Evolutionary conservation across 2,888 invertebrate species (phyloP), one percentile per base, ranked within the genome.

Genomic region (Noctua janthina): DNA sequence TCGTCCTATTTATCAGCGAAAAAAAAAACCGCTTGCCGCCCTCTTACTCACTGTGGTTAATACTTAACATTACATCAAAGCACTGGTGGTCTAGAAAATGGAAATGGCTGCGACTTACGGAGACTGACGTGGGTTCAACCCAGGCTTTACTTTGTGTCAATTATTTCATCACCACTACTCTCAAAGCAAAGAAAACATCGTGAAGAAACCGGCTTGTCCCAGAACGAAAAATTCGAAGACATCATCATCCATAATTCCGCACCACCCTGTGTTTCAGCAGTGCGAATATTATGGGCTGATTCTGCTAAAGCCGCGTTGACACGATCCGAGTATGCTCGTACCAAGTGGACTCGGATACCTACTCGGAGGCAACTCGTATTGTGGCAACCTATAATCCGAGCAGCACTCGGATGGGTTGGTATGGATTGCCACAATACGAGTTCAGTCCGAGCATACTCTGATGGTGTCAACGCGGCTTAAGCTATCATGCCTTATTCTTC

Each of bases 21-120:
- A 67, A 46, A 29, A 62, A 39, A 20, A 13, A 73, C 59, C 59
- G 29, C 8, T 35, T 35, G 35, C 35, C 35, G 35, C 35, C 35
- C 35, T 35, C 35, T 35, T 35, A 35, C 64, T 64, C 35, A 64
- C 20, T 74, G 73, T 64, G 74, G 64, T 64, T 74, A 23, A 2
- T 46, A 46, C 8, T 11, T 43, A 29, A 73, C 20, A 23, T 46
- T 62, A 35, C 62, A 23, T 66, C 23, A 17, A 13, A 10, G 0
- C 13, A n/a, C 1, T 1, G 43, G 11, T 46, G n/a, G 23, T 1
- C 0, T 17, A 29, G 11, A 23, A 29, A 54, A 2, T 29, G 68
- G n/a, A 17, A 39, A 39, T 4, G 66, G 39, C 35, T 35, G 10
- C 11, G 11, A 39, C 10, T 20, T 35, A 35, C 20, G 11, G 20